These are phyloP conservation scores for Automeris io DNA, from an alignment of 2,888 invertebrate species.

Conservation along the genomic window DNA sequence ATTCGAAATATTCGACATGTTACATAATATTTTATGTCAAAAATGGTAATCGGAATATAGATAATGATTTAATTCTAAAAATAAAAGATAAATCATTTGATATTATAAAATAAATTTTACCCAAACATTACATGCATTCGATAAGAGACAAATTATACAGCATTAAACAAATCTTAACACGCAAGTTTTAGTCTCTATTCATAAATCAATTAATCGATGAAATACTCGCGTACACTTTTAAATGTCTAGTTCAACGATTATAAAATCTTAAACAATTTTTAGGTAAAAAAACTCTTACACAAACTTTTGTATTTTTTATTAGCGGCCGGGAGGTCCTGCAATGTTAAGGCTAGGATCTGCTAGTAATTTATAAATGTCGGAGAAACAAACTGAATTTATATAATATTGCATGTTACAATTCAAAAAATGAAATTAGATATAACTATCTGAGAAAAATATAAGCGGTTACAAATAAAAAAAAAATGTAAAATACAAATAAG, in stretches of 20 bases:
- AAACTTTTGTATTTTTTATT: slow-evolving; percentile 16
- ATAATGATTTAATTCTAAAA: no score
- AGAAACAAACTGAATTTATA: background rate
- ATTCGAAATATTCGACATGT: no score
- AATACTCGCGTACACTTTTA: slow-evolving; percentile 34
- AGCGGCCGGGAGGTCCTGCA: background rate
- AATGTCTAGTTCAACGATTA: slow-evolving; percentile 38
- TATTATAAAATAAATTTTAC: slow-evolving; percentile 2
- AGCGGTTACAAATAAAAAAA: no score
- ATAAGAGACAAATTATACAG: background rate
- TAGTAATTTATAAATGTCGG: background rate
- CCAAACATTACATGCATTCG: slow-evolving; percentile 6
- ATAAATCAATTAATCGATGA: slow-evolving; percentile 31
- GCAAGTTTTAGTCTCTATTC: slow-evolving; percentile 33
- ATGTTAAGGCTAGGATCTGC: background rate
- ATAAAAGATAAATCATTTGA: no score
- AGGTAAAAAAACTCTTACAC: slow-evolving; percentile 25
- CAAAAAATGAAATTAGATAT: no score
- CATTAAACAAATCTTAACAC: slow-evolving; percentile 31
- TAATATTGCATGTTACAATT: no score
- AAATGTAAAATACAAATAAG: no score
- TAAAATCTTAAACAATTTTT: slow-evolving; percentile 8
- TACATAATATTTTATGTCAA: no score
- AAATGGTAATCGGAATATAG: no score
- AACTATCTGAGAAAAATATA: no score